Conservation (phyloP, 2,113 vertebrate genomes). For the Perccottus glenii region DNA sequence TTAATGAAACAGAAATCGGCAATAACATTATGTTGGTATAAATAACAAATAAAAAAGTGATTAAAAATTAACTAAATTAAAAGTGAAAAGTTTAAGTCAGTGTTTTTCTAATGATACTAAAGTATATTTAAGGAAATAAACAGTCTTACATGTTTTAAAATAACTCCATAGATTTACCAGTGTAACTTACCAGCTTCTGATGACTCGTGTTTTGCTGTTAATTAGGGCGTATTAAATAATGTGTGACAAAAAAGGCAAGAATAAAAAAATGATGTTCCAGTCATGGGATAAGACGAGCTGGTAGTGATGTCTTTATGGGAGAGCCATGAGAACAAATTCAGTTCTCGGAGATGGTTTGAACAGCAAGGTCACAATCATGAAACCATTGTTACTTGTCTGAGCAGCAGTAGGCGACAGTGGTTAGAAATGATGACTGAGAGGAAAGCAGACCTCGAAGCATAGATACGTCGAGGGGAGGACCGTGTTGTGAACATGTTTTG, state of each 20-base stretch:
- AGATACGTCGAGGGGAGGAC: slow-evolving; percentile 38
- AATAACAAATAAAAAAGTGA: no score
- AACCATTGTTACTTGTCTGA: slow-evolving; percentile 35
- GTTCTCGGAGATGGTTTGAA: slow-evolving; percentile 22
- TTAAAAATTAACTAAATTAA: no score
- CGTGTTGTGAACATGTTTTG: slow-evolving; percentile 54
- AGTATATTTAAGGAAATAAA: no score
- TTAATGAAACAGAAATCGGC: no score
- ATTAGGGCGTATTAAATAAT: slow-evolving; percentile 10
- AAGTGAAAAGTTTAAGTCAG: not conserved
- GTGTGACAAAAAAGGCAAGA: not conserved
- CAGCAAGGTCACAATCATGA: slow-evolving; percentile 29
- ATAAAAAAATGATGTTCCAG: slow-evolving; percentile 8
- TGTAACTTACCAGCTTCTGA: not conserved
- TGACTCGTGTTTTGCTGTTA: not conserved
- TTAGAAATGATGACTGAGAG: slow-evolving; percentile 45
- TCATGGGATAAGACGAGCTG: not conserved
- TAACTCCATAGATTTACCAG: no score
- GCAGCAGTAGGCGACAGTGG: slow-evolving; percentile 42
- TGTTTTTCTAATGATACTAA: not conserved
- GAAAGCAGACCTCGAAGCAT: slow-evolving; percentile 45
- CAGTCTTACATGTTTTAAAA: no score
- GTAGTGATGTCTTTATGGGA: slow-evolving; percentile 6
- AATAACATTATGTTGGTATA: no score
- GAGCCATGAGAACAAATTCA: slow-evolving; percentile 10